Conservation (phyloP, 1,140 invertebrate genomes). For the Ooceraea biroi region DNA sequence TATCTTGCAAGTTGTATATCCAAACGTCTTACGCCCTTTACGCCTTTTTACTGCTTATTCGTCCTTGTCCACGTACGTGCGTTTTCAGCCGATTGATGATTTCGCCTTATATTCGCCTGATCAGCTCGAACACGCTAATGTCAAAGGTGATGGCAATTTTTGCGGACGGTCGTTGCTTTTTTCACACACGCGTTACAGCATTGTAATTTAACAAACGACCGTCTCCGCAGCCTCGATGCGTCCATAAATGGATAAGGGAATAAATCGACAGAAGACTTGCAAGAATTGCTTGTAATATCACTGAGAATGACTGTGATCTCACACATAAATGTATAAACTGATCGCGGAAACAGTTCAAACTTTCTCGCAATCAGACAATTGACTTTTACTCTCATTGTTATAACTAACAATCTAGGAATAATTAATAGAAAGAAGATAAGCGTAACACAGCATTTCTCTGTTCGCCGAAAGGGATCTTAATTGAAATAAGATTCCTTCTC, state of each 20-base stretch:
- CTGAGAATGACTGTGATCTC: slow-evolving; percentile 1
- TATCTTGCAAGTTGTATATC: neutral
- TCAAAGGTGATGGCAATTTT: slow-evolving; percentile 41
- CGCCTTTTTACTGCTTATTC: slow-evolving; percentile 7
- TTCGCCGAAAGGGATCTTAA: slow-evolving; percentile 20
- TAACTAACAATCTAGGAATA: neutral
- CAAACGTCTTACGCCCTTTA: slow-evolving; percentile 29
- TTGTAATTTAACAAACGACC: slow-evolving; percentile 22
- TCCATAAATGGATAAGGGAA: slow-evolving; percentile 3
- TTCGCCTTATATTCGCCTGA: slow-evolving; percentile 33
- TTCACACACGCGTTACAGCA: slow-evolving; percentile 10
- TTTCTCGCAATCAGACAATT: neutral
- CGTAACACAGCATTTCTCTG: neutral
- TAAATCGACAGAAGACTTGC: slow-evolving; percentile 10
- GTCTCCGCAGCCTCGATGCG: neutral
- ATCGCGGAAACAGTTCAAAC: neutral
- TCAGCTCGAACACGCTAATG: slow-evolving; percentile 42
- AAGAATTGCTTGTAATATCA: neutral
- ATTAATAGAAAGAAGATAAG: neutral
- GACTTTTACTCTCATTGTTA: neutral
- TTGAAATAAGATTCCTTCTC: slow-evolving; percentile 19
- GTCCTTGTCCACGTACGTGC: slow-evolving; percentile 24
- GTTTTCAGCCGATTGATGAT: slow-evolving; percentile 45
- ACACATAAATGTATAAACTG: slow-evolving; percentile 1
- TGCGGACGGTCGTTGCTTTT: neutral